A percentile compares a stretch with the other conserved stretches of the same genome.
These are phyloP conservation scores for Micronycteris hirsuta DNA, from an alignment of 2,113 vertebrate species.

Conservation along the genomic window DNA sequence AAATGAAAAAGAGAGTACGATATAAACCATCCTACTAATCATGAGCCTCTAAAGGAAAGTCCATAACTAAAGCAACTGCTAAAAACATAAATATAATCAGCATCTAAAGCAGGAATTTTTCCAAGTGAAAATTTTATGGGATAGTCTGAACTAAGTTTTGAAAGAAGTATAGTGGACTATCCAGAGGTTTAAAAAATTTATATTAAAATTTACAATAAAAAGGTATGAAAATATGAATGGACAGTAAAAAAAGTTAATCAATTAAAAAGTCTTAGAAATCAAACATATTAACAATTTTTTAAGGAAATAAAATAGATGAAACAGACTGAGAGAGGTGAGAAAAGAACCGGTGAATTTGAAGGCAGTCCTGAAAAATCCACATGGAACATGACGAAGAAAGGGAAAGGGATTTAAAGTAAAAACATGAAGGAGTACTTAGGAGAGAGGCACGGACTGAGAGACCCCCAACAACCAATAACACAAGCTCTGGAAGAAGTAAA, in stretches of 20 bases:
- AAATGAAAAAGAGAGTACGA: neutral
- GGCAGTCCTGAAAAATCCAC: neutral
- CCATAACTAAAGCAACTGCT: neutral
- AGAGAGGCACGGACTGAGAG: neutral
- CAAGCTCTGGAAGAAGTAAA: neutral
- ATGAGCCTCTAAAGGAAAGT: neutral
- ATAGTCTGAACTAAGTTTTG: neutral
- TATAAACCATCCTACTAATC: neutral
- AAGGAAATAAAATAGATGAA: neutral
- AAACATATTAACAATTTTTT: neutral
- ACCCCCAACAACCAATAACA: neutral
- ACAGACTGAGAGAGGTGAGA: neutral
- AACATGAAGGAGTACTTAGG: neutral
- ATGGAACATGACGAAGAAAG: neutral
- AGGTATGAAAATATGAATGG: neutral
- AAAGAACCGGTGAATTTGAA: neutral
- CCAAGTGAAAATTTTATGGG: neutral
- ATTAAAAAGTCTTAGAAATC: neutral
- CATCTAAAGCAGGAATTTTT: neutral
- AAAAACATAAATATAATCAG: neutral
- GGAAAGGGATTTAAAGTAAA: neutral
- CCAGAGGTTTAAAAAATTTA: neutral
- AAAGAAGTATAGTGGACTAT: neutral
- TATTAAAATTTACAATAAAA: neutral
- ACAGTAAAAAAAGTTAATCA: neutral